phyloP scores from a whole-genome alignment of 2,888 invertebrate species.

The Eumacrocentrus americanus region DNA sequence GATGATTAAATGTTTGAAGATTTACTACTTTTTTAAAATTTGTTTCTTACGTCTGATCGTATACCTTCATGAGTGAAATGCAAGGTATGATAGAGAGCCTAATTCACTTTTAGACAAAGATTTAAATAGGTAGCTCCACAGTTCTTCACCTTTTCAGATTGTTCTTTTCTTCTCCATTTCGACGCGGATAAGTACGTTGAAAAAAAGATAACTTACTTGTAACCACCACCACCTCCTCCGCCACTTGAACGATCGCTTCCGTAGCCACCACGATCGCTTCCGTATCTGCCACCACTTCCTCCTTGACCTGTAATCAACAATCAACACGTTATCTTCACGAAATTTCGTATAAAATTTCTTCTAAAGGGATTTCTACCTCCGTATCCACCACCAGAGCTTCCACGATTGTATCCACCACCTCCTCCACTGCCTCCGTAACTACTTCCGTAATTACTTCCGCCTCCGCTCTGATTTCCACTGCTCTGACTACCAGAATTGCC shows the following conservation, averaged over 20 bases:
- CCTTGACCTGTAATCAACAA: conserved; percentile 60
- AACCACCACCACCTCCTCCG: conserved; percentile 55
- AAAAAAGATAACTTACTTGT: conserved; percentile 57
- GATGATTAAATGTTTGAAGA: conserved; percentile 31
- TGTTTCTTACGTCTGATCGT: conserved; percentile 25
- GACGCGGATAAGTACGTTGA: conserved; percentile 23
- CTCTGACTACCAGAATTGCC: conserved; percentile 60
- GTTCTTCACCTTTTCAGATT: conserved; percentile 6
- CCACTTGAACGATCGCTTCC: conserved; percentile 55
- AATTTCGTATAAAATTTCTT: background rate
- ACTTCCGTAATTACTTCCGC: conserved; percentile 61
- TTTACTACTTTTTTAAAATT: background rate
- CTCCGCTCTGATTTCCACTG: conserved; percentile 61
- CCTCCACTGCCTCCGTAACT: conserved; percentile 57
- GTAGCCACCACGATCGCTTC: conserved; percentile 64
- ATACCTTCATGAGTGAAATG: too few relatives aligned
- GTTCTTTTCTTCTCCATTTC: conserved; percentile 13
- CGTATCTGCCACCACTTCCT: conserved; percentile 51
- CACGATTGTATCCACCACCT: conserved; percentile 52
- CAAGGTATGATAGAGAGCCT: too few relatives aligned
- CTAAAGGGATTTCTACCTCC: conserved; percentile 36
- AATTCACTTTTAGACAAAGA: too few relatives aligned
- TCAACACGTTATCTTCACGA: too few relatives aligned
- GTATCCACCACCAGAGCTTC: conserved; percentile 53
- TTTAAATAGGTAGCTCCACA: too few relatives aligned